Percentiles rank a stretch among this genome's conserved stretches.
Evolutionary conservation across 1,140 invertebrate genomes (phyloP).

Genomic region (Idris sp.): DNA sequence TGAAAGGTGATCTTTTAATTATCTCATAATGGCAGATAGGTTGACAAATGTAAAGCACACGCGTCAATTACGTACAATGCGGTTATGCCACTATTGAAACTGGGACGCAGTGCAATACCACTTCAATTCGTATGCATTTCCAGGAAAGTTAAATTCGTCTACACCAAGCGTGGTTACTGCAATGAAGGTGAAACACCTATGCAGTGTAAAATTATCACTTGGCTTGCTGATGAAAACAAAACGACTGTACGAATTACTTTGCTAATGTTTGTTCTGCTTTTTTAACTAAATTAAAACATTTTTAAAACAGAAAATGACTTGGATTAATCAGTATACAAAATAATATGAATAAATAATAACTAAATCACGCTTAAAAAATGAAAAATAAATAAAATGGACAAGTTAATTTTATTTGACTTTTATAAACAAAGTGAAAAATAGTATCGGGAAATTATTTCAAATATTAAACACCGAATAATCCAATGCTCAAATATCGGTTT

Average conservation of each 20-base stretch:
- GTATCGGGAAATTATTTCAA: too few relatives aligned
- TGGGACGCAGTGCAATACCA: conserved; percentile 1
- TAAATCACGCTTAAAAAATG: too few relatives aligned
- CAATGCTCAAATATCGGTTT: too few relatives aligned
- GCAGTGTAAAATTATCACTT: conserved; percentile 2
- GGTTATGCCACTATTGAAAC: conserved; percentile 34
- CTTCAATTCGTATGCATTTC: conserved; percentile 20
- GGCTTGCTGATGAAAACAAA: conserved; percentile 5
- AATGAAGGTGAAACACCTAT: conserved; percentile 24
- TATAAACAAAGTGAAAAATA: too few relatives aligned
- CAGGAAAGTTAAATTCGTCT: conserved; percentile 24
- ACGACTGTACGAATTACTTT: conserved; percentile 5
- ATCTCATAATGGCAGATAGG: conserved; percentile 3
- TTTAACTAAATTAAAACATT: too few relatives aligned
- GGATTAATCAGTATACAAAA: too few relatives aligned
- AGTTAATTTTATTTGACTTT: too few relatives aligned
- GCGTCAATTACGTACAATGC: conserved; percentile 26
- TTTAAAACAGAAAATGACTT: too few relatives aligned
- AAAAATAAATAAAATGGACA: too few relatives aligned
- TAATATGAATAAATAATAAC: too few relatives aligned
- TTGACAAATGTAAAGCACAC: conserved; percentile 23
- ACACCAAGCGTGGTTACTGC: background rate
- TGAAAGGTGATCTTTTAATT: too few relatives aligned
- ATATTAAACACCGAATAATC: too few relatives aligned
- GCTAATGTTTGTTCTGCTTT: conserved; percentile 5